Evolutionary conservation across 2,797 vertebrate genomes (phyloP).

Genomic region (Anguilla megastoma): DNA sequence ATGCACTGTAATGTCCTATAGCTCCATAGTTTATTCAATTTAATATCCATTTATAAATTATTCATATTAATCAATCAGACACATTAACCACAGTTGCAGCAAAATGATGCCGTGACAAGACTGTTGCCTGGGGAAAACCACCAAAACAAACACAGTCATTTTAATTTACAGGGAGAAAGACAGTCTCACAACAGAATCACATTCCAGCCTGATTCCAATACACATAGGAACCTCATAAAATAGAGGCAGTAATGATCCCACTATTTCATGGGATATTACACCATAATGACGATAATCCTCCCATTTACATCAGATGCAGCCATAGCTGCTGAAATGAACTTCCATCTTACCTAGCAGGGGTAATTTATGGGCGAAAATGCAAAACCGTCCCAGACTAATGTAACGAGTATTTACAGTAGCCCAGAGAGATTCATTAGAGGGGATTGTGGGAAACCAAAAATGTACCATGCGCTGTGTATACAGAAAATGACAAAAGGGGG

Average conservation of each 20-base stretch:
- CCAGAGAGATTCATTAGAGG: constrained; percentile 75
- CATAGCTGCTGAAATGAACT: constrained; percentile 88
- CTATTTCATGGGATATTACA: constrained; percentile 99
- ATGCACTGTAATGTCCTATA: neutral
- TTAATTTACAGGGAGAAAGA: constrained; percentile 60
- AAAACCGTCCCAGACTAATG: constrained; percentile 84
- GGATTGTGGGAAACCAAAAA: constrained; percentile 71
- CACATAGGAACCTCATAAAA: constrained; percentile 87
- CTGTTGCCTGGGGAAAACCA: constrained; percentile 50
- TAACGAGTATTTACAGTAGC: constrained; percentile 86
- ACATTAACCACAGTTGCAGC: constrained; percentile 61
- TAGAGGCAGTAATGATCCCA: constrained; percentile 88
- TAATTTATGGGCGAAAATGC: constrained; percentile 92
- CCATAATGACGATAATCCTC: constrained; percentile 96
- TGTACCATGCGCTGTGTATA: constrained; percentile 41
- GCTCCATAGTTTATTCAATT: constrained; percentile 6
- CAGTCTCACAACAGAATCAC: constrained; percentile 57
- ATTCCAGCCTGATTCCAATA: constrained; percentile 72
- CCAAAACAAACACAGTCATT: constrained; percentile 66
- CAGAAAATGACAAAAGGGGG: constrained; percentile 49
- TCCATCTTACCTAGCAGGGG: constrained; percentile 85
- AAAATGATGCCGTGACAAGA: constrained; percentile 53
- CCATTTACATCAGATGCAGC: constrained; percentile 95
- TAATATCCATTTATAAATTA: constrained; percentile 44
- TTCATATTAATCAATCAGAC: constrained; percentile 59